Evolutionary conservation across 2,888 invertebrate species (phyloP).

Genomic region (Cryptus armator): DNA sequence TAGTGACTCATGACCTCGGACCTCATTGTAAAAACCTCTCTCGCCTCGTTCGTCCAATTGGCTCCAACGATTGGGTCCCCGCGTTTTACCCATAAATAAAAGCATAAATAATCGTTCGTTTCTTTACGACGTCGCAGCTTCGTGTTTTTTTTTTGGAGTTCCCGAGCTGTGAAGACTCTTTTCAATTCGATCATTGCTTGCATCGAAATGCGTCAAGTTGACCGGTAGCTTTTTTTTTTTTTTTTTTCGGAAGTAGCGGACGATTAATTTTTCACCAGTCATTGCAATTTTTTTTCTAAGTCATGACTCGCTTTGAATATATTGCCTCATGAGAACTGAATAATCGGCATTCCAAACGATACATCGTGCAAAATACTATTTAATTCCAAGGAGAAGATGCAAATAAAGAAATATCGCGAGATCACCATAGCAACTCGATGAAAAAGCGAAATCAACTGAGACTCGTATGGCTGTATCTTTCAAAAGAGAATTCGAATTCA

Average conservation of each 20-base stretch:
- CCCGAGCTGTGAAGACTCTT: not conserved
- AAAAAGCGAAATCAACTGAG: not conserved
- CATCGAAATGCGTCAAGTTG: not conserved
- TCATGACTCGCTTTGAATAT: too few relatives aligned
- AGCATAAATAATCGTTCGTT: conserved; percentile 27
- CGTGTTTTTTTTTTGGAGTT: not conserved
- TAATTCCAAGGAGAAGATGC: too few relatives aligned
- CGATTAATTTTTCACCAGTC: too few relatives aligned
- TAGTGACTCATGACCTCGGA: conserved; percentile 64
- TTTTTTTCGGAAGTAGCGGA: not conserved
- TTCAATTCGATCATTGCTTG: not conserved
- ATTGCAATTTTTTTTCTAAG: too few relatives aligned
- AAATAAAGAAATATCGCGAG: too few relatives aligned
- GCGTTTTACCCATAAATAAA: conserved; percentile 34
- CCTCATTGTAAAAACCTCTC: conserved; percentile 47
- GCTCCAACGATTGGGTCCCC: not conserved
- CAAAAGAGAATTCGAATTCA: conserved; percentile 5
- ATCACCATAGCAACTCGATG: too few relatives aligned
- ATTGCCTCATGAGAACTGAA: too few relatives aligned
- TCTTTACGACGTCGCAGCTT: conserved; percentile 21
- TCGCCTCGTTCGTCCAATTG: conserved; percentile 18
- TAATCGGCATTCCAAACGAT: too few relatives aligned
- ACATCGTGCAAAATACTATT: too few relatives aligned
- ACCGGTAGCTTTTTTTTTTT: not conserved
- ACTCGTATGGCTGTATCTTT: conserved; percentile 29